phyloP scores from a whole-genome alignment of 2,113 vertebrate genomes.

The Butorides virescens region DNA sequence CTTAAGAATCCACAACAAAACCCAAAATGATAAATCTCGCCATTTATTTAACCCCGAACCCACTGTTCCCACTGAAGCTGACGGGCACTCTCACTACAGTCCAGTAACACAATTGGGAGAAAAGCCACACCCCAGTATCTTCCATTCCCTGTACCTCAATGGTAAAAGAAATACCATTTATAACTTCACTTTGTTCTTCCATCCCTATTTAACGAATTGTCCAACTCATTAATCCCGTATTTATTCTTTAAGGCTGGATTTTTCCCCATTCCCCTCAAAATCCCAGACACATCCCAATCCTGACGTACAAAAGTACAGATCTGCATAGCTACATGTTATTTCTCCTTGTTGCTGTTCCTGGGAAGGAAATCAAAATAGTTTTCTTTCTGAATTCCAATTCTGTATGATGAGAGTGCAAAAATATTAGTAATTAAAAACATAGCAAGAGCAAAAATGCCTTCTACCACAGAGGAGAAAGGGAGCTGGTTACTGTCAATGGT shows the following conservation, averaged over 20 bases:
- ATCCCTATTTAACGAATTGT: not conserved
- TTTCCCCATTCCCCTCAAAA: not conserved
- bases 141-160: not conserved
- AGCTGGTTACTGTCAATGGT: not conserved
- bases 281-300: not conserved
- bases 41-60: not conserved
- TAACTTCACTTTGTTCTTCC: not conserved
- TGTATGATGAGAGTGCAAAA: not conserved
- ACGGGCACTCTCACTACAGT: accelerated
- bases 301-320: no score
- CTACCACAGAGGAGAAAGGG: not conserved
- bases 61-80: not conserved
- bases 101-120: not conserved
- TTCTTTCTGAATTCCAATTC: not conserved
- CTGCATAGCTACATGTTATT: not conserved
- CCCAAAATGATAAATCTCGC: not conserved
- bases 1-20: not conserved
- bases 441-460: not conserved
- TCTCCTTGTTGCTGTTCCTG: not conserved
- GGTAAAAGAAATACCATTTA: not conserved
- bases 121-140: not conserved
- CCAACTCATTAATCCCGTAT: not conserved
- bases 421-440: not conserved
- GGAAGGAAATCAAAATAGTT: not conserved
- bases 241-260: not conserved